phyloP scores from a whole-genome alignment of 2,888 invertebrate genomes.

The Caenorhabditis sp. region DNA sequence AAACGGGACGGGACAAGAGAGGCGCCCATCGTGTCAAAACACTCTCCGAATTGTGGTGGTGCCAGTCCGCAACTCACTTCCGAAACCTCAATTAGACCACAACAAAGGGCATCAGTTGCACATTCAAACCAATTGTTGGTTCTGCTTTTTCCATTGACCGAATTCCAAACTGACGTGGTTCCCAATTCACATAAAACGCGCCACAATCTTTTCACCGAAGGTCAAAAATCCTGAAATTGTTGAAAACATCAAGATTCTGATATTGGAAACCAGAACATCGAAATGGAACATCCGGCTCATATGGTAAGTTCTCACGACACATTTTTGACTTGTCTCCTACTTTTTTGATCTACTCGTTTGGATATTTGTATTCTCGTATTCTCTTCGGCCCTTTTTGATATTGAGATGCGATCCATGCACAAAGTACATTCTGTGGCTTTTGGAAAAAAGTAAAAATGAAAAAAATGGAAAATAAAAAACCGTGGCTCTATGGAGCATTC shows the following conservation, averaged over 20 bases:
- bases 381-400: not conserved
- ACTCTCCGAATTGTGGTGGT: slow-evolving; percentile 51
- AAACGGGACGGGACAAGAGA: slow-evolving; percentile 17
- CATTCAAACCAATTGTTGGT: slow-evolving; percentile 38
- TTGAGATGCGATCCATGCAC: slow-evolving; percentile 14
- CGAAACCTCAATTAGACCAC: slow-evolving; percentile 63
- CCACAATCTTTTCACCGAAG: not conserved
- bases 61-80: slow-evolving; percentile 54
- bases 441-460: too few relatives aligned
- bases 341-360: not conserved
- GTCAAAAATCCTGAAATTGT: not conserved
- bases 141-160: slow-evolving; percentile 19
- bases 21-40: slow-evolving; percentile 56
- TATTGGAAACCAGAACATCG: too few relatives aligned
- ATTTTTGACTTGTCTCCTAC: not conserved
- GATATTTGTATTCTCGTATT: not conserved
- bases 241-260: too few relatives aligned
- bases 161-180: slow-evolving; percentile 9
- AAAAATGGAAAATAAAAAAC: not conserved
- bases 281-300: slow-evolving; percentile 9
- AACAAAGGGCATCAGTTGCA: slow-evolving; percentile 60
- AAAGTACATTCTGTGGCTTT: slow-evolving; percentile 6
- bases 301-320: slow-evolving; percentile 33
- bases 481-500: not conserved
- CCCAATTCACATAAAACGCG: not conserved